Evolutionary conservation across 2,797 vertebrate species (phyloP).

Genomic region (Parauchenoglanis punctatus): DNA sequence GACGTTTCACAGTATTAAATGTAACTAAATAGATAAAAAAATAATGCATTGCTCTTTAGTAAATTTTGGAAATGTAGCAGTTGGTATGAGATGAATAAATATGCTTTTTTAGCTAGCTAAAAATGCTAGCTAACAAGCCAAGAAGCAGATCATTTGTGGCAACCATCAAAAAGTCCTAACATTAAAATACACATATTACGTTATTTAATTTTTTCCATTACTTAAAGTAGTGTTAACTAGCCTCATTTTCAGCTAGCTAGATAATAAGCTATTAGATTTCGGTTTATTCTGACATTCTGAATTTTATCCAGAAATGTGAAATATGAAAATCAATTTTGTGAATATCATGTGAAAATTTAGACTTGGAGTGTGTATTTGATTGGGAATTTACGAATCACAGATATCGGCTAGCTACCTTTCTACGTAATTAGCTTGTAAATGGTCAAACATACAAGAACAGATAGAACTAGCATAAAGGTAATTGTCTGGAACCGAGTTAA

Average conservation of each 20-base stretch:
- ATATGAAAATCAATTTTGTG: not conserved
- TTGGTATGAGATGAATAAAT: not conserved
- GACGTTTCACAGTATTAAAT: not conserved
- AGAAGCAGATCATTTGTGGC: not conserved
- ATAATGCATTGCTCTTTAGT: not conserved
- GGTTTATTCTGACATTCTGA: not conserved
- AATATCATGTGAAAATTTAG: not conserved
- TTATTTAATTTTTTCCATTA: not conserved
- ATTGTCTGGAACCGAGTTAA: not conserved
- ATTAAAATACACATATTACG: not conserved
- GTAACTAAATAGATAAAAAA: not conserved
- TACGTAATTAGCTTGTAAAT: not conserved
- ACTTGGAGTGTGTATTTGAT: not conserved
- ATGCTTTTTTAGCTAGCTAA: not conserved
- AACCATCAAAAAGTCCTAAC: not conserved
- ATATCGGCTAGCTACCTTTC: not conserved
- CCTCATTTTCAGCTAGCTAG: not conserved
- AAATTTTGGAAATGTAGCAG: not conserved
- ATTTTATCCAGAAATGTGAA: not conserved
- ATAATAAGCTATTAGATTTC: not conserved
- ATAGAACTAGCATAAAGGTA: not conserved
- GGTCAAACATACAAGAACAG: not conserved
- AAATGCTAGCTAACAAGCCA: not conserved
- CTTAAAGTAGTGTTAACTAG: not conserved
- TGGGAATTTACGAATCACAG: not conserved